Evolutionary conservation across 2,113 vertebrate genomes (phyloP).

Genomic region (human (Homo sapiens)): DNA sequence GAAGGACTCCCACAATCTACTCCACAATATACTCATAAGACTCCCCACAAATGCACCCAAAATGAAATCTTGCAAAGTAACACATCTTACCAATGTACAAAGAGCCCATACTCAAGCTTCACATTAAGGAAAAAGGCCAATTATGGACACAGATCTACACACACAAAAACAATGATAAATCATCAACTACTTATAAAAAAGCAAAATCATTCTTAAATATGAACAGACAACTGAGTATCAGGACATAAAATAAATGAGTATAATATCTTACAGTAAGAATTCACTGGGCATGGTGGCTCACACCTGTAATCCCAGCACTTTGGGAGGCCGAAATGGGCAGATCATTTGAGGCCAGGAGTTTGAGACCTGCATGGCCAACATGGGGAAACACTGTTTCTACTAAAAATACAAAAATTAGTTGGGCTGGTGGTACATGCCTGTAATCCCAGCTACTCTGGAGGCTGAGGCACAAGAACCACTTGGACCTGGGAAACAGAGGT

Average conservation of each 20-base stretch:
- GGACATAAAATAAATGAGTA: background rate
- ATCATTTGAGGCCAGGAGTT: too few species aligned
- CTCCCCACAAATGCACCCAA: background rate
- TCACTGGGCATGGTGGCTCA: too few species aligned
- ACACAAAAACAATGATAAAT: background rate
- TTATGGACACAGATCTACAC: background rate
- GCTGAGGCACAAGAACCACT: too few species aligned
- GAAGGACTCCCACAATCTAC: background rate
- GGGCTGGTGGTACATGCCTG: too few species aligned
- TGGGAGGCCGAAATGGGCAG: too few species aligned
- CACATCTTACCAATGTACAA: background rate
- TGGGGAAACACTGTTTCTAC: too few species aligned
- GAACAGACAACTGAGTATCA: background rate
- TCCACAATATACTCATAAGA: background rate
- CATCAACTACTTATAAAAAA: background rate
- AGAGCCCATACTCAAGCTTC: background rate
- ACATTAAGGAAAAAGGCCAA: background rate
- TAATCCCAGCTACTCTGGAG: too few species aligned
- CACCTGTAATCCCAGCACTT: too few species aligned
- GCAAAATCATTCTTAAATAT: background rate
- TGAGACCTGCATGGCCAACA: too few species aligned
- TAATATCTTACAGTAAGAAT: background rate
- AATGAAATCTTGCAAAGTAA: background rate
- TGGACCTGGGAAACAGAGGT: too few species aligned
- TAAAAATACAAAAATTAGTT: too few species aligned